These are phyloP conservation scores for Lineus longissimus DNA, from an alignment of 1,140 invertebrate genomes.

Conservation along the genomic window DNA sequence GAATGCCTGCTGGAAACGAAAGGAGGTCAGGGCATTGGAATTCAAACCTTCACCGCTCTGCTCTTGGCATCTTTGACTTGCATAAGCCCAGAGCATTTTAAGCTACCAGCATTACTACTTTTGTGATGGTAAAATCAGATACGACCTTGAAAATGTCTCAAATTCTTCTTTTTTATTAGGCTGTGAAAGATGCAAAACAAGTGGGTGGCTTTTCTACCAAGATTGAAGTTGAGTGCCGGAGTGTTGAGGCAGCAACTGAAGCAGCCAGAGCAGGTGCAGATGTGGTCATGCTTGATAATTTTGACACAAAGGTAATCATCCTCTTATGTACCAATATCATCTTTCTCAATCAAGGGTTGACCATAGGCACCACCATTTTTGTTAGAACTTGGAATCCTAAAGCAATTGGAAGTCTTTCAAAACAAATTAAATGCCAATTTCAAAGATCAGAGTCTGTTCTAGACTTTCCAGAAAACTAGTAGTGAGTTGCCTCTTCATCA, in stretches of 20 bases:
- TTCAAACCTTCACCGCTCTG: too few relatives aligned
- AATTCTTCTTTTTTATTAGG: constrained; percentile 33
- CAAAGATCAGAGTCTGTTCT: too few relatives aligned
- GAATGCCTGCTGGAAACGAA: too few relatives aligned
- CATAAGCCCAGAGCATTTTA: too few relatives aligned
- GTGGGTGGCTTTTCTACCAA: constrained; percentile 52
- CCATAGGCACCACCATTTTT: too few relatives aligned
- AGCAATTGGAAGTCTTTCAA: constrained; percentile 36
- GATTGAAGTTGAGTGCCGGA: constrained; percentile 57
- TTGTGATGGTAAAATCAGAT: too few relatives aligned
- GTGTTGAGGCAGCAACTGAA: constrained; percentile 49
- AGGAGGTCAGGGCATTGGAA: too few relatives aligned
- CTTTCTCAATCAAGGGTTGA: constrained; percentile 36
- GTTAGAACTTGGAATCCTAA: constrained; percentile 30
- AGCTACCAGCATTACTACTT: too few relatives aligned
- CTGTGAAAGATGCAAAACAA: constrained; percentile 45
- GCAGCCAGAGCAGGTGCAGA: constrained; percentile 51
- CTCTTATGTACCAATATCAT: background rate
- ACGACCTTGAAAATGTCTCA: too few relatives aligned
- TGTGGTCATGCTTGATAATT: constrained; percentile 58
- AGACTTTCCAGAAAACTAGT: too few relatives aligned
- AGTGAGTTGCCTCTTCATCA: background rate
- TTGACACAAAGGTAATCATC: constrained; percentile 43
- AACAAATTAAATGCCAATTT: too few relatives aligned
- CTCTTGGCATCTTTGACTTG: too few relatives aligned